A percentile compares a stretch with the other conserved stretches of the same genome.
Conservation (phyloP, 2,888 invertebrate genomes). For the Pemphredon lugubris region DNA sequence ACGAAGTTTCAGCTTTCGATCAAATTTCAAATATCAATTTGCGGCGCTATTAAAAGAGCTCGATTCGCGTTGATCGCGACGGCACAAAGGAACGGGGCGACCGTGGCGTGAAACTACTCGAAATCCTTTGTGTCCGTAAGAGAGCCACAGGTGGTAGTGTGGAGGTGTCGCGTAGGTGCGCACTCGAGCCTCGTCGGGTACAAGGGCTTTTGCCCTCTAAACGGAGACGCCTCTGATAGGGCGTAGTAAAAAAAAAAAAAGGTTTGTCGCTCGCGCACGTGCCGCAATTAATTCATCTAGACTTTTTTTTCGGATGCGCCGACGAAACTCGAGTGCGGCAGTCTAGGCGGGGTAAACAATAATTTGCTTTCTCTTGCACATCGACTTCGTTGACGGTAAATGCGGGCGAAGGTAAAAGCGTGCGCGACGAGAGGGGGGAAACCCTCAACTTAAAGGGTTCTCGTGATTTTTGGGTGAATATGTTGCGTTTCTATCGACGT, state of each 20-base stretch:
- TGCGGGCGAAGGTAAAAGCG: no score
- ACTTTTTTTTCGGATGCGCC: not conserved
- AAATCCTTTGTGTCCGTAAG: slow-evolving; percentile 33
- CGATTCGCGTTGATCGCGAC: no score
- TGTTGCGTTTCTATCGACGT: no score
- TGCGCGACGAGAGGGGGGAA: no score
- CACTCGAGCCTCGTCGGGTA: slow-evolving; percentile 17
- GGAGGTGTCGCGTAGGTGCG: slow-evolving; percentile 35
- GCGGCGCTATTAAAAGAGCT: no score
- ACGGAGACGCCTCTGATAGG: slow-evolving; percentile 4
- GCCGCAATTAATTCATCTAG: slow-evolving; percentile 14
- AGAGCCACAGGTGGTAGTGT: slow-evolving; percentile 71
- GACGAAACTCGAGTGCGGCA: not conserved
- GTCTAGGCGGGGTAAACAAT: no score
- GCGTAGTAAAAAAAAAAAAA: not conserved
- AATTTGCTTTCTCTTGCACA: not conserved
- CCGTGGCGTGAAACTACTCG: not conserved
- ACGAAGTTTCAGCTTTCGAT: no score
- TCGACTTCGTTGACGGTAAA: not conserved
- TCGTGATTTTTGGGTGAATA: no score
- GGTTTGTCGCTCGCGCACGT: not conserved
- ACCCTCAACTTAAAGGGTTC: no score
- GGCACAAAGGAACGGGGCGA: no score
- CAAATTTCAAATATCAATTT: no score
- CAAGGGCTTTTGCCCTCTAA: slow-evolving; percentile 31